Evolutionary conservation across 1,140 invertebrate species (phyloP).

Genomic region (Hycleus phaleratus): DNA sequence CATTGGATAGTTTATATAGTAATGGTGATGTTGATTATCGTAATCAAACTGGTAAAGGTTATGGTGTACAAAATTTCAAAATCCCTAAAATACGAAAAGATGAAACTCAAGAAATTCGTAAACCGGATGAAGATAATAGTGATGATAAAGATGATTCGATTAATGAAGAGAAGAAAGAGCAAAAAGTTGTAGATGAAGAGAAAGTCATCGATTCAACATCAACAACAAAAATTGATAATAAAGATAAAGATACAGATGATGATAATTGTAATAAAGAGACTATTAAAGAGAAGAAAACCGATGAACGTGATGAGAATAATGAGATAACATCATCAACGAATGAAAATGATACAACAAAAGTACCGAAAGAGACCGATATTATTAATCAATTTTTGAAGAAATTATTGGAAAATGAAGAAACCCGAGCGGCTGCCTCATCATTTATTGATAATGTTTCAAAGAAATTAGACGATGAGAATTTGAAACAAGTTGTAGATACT

Average conservation of each 20-base stretch:
- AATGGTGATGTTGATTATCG: slow-evolving; percentile 28
- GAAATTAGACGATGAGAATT: slow-evolving; percentile 6
- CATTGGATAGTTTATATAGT: slow-evolving; percentile 52
- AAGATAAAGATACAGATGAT: too few species aligned
- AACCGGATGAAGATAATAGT: background rate
- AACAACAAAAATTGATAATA: too few species aligned
- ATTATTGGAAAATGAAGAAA: slow-evolving; percentile 2
- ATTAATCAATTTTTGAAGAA: slow-evolving; percentile 10
- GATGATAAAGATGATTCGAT: background rate
- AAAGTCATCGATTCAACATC: background rate
- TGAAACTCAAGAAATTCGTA: slow-evolving; percentile 4
- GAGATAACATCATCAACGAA: background rate
- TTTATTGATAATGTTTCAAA: slow-evolving; percentile 9
- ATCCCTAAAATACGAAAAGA: slow-evolving; percentile 53
- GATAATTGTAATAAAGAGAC: background rate
- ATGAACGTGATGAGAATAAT: background rate
- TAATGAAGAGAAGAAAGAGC: background rate
- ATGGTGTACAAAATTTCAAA: slow-evolving; percentile 54
- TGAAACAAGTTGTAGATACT: slow-evolving; percentile 11
- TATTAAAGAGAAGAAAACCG: background rate
- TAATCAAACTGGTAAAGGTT: slow-evolving; percentile 43
- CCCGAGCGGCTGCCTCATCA: slow-evolving; percentile 1
- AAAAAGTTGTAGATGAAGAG: background rate
- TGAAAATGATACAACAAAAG: slow-evolving; percentile 1
- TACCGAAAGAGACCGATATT: slow-evolving; percentile 3